phyloP scores from a whole-genome alignment of 2,797 vertebrate genomes.

The Mormyrops attenuatus region DNA sequence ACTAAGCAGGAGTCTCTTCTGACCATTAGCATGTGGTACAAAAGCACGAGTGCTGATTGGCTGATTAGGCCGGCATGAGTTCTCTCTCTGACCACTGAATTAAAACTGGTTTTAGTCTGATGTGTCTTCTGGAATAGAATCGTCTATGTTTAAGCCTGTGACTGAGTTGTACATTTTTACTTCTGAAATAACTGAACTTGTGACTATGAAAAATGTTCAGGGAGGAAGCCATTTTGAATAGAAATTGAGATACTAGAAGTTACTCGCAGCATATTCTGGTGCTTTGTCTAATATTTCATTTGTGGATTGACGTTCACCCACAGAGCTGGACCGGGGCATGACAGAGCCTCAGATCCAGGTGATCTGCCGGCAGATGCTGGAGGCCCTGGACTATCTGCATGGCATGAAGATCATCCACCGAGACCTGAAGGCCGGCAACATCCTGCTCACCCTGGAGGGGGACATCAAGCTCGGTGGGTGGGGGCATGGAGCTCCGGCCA shows the following conservation, averaged over 20 bases:
- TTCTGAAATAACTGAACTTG: not conserved
- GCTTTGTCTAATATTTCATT: not conserved
- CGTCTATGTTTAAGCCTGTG: not conserved
- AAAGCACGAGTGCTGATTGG: not conserved
- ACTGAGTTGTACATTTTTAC: not conserved
- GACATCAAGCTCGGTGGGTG: slow-evolving; percentile 88
- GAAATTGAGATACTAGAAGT: not conserved
- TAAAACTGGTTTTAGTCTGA: not conserved
- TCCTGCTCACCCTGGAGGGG: slow-evolving; percentile 87
- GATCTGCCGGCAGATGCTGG: slow-evolving; percentile 88
- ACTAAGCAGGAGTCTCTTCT: not conserved
- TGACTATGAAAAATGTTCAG: not conserved
- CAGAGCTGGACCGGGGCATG: slow-evolving; percentile 87
- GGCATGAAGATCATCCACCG: slow-evolving; percentile 93
- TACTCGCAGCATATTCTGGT: not conserved
- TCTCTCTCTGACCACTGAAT: not conserved
- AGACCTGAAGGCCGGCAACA: slow-evolving; percentile 93
- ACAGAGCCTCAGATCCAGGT: slow-evolving; percentile 89
- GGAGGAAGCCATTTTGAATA: not conserved
- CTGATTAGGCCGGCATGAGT: not conserved
- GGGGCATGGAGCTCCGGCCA: not conserved
- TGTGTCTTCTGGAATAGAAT: not conserved
- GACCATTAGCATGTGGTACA: not conserved
- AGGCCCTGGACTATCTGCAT: slow-evolving; percentile 85
- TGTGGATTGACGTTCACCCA: accelerated